Conservation (phyloP, 1,140 invertebrate species). For the Rhizoglyphus robini region DNA sequence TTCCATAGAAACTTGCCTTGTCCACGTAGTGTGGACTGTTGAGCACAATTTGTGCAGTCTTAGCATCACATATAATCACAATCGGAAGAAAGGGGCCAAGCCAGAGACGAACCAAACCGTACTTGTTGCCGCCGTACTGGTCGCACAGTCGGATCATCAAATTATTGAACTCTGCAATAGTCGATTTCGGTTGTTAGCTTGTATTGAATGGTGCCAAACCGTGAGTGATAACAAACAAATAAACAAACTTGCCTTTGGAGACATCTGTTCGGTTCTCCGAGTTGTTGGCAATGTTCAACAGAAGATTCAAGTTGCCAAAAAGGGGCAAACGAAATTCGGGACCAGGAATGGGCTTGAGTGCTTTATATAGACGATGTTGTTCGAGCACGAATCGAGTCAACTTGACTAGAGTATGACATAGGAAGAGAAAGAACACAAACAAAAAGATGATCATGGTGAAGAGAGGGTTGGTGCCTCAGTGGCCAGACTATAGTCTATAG, state of each 20-base stretch:
- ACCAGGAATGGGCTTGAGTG: not conserved
- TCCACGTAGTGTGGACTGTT: conserved; percentile 8
- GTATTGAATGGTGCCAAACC: not conserved
- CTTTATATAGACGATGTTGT: not conserved
- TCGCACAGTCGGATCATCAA: not conserved
- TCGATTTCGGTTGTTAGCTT: too few relatives aligned
- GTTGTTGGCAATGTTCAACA: not conserved
- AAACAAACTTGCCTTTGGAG: not conserved
- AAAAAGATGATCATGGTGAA: not conserved
- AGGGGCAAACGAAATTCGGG: not conserved
- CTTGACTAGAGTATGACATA: not conserved
- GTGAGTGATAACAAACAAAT: not conserved
- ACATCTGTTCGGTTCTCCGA: not conserved
- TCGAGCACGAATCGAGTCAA: not conserved
- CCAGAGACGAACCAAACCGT: conserved; percentile 11
- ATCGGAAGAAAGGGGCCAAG: conserved; percentile 4
- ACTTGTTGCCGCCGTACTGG: not conserved
- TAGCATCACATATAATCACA: not conserved
- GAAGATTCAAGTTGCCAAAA: not conserved
- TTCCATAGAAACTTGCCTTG: conserved; percentile 2
- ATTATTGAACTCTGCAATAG: not conserved
- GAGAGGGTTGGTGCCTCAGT: not conserved
- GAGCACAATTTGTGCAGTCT: not conserved
- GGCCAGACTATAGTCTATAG: not conserved
- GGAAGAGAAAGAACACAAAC: not conserved